Evolutionary conservation across 2,797 vertebrate species (phyloP), one percentile per base, ranked within the genome.

Genomic region (Caiman crocodilus): DNA sequence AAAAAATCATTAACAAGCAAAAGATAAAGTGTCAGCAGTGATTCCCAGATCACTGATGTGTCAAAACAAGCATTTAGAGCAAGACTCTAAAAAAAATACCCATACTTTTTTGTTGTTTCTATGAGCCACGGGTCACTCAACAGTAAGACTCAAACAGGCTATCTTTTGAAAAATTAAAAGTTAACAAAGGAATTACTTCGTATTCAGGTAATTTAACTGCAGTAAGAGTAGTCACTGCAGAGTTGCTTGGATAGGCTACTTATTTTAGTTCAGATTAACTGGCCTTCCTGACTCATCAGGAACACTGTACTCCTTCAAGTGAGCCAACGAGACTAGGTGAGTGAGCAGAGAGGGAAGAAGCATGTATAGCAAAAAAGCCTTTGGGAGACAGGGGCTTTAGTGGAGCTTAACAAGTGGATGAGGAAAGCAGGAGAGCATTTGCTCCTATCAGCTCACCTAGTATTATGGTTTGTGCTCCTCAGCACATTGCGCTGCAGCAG

Each of bases 111-210:
- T 50, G 17, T 30, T 28, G 23, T 82, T 56, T 55, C 76, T 30
- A 77, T 35, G 50, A 32, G 1, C 3, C 50, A 3, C 28, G 35
- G 17, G 61, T 61, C 14, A 60, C 42, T 55, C 2, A 17, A 26
- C 21, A 18, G 1, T 7, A 1, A 5, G 32, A 56, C 69, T 79
- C 28, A 0, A 59, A 26, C 18, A 60, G 15, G 15, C 30, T 42
- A 25, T 30, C 30, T 59, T 50, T 23, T 57, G 30, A 77, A 59
- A 77, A 9, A 6, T 5, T n/a, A 30, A 71, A 73, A 12, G 26
- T 50, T 7, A 3, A 61, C 10, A 10, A 55, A 16, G 35, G 25
- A 73, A 42, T 55, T 18, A 74, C 18, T 14, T 25, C 9, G 5
- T 56, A 55, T 28, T 28, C 25, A 17, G 23, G 14, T 28, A 28